Percentiles rank a stretch among this genome's conserved stretches.
Conservation (phyloP, 2,797 vertebrate species). For the Neomorphus geoffroyi region DNA sequence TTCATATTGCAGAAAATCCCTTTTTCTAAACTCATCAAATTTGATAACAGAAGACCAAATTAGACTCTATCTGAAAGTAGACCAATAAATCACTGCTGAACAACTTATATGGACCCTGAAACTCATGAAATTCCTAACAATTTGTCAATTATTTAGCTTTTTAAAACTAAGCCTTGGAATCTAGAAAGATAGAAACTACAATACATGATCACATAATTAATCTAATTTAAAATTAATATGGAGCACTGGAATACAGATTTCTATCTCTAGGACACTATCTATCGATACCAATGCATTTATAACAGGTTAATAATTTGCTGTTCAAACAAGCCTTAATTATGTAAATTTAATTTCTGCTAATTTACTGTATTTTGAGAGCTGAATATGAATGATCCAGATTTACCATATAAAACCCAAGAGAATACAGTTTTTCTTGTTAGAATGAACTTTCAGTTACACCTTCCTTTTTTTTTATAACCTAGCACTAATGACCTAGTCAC, state of each 20-base stretch:
- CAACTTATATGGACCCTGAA: neutral
- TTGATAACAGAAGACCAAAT: neutral
- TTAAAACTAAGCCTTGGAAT: neutral
- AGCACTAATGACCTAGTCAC: neutral
- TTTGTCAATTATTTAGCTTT: neutral
- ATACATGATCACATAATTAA: neutral
- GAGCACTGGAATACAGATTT: neutral
- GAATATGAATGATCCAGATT: rapidly evolving
- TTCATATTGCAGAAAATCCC: neutral
- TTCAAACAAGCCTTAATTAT: neutral
- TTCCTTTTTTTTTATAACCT: neutral
- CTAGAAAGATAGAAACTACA: neutral
- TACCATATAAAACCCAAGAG: neutral
- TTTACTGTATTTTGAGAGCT: neutral
- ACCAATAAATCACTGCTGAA: neutral
- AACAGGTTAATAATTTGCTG: neutral
- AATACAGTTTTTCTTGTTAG: neutral
- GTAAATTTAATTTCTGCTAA: neutral
- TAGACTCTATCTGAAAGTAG: neutral
- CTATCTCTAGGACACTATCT: neutral
- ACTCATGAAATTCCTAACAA: neutral
- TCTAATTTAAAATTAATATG: neutral
- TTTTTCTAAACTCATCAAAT: neutral
- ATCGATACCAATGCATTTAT: neutral
- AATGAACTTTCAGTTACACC: neutral